These are phyloP conservation scores for Lepus americanus DNA, from an alignment of 2,113 vertebrate genomes.

Conservation along the genomic window DNA sequence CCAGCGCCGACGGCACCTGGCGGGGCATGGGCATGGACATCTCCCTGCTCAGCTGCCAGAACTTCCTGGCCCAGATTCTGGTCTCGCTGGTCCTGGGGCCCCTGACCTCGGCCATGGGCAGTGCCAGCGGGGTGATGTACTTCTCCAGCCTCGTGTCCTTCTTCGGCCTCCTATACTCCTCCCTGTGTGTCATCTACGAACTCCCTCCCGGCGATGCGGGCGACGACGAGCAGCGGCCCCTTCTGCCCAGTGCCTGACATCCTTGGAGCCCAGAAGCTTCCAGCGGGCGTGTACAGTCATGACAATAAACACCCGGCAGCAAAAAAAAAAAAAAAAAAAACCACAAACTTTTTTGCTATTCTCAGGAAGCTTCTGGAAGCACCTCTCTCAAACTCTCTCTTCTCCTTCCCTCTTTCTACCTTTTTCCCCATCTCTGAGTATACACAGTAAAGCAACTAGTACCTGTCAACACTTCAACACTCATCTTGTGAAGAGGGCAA, in stretches of 20 bases:
- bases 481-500: neutral
- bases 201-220: constrained; percentile 91
- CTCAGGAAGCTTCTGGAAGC: constrained; percentile 41
- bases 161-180: constrained; percentile 96
- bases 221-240: constrained; percentile 93
- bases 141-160: constrained; percentile 97
- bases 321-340: neutral
- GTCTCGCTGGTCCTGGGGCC: constrained; percentile 97
- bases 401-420: neutral
- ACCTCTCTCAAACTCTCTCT: neutral
- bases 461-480: neutral
- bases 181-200: constrained; percentile 96
- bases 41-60: constrained; percentile 98
- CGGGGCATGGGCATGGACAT: constrained; percentile 98
- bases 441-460: constrained; percentile 17
- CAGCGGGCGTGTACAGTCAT: no score
- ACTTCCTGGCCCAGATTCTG: constrained; percentile 97
- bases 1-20: constrained; percentile 90
- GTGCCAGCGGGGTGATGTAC: constrained; percentile 97
- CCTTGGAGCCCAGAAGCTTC: no score
- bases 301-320: constrained; percentile 61
- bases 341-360: constrained; percentile 34
- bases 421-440: constrained; percentile 8
- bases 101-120: constrained; percentile 95
- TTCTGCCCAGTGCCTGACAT: constrained; percentile 89